These are phyloP conservation scores for Vulpes ferrilata DNA, from an alignment of 2,113 vertebrate species.

Conservation along the genomic window DNA sequence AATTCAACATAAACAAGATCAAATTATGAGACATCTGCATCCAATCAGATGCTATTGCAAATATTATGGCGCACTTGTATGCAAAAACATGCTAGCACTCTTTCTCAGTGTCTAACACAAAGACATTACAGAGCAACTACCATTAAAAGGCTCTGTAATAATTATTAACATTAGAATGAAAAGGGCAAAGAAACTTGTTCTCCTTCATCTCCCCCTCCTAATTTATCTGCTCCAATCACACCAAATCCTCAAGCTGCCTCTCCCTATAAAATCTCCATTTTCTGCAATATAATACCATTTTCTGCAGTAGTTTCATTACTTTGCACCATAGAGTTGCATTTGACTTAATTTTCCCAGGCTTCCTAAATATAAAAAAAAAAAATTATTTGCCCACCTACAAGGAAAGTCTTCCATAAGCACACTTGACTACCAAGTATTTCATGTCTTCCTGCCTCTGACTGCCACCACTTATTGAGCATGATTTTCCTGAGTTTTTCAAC, in stretches of 20 bases:
- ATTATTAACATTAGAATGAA: background rate
- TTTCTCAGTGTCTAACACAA: conserved; percentile 26
- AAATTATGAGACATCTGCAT: conserved; percentile 61
- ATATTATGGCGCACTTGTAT: background rate
- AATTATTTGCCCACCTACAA: background rate
- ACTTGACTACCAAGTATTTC: background rate
- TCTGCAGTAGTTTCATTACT: background rate
- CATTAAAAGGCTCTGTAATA: background rate
- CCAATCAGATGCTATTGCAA: conserved; percentile 43
- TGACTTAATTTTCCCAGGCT: conserved; percentile 2
- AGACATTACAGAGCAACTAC: background rate
- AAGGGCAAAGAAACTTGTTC: background rate
- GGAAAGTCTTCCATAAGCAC: background rate
- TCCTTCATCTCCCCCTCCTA: background rate
- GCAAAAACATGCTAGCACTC: background rate
- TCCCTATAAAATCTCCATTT: background rate
- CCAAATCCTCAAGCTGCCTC: background rate
- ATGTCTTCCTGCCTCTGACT: background rate
- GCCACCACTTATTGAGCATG: background rate
- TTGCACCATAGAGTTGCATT: background rate
- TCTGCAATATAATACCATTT: background rate
- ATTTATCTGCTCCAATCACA: background rate
- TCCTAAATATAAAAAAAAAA: conserved; percentile 12
- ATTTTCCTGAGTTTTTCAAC: conserved; percentile 40
- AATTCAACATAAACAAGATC: conserved; percentile 57